These are phyloP conservation scores for Scalopus aquaticus DNA, from an alignment of 2,113 vertebrate species.

Conservation along the genomic window DNA sequence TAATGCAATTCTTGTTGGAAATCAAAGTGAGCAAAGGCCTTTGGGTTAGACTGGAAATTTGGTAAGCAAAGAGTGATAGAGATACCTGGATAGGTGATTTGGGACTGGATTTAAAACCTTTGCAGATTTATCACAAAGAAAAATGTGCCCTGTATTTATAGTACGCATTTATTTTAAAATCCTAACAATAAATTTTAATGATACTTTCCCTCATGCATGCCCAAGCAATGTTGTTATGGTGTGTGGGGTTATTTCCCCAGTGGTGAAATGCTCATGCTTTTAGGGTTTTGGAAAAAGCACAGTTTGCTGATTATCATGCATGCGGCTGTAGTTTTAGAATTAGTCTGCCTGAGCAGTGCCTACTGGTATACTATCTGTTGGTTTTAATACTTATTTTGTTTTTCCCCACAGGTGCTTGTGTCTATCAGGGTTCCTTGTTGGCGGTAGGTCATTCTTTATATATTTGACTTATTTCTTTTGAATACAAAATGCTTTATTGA, in stretches of 20 bases:
- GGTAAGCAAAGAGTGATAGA: neutral
- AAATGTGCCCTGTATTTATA: constrained; percentile 10
- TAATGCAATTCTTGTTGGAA: neutral
- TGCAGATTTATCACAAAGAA: neutral
- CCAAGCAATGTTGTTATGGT: constrained; percentile 20
- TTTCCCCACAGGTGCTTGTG: constrained; percentile 89
- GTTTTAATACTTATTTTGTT: constrained; percentile 76
- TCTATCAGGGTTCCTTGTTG: constrained; percentile 87
- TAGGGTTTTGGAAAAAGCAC: constrained; percentile 10
- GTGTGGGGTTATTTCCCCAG: neutral
- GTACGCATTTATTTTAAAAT: constrained; percentile 50
- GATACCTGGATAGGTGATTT: neutral
- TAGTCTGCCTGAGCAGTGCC: neutral
- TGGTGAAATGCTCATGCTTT: constrained; percentile 3
- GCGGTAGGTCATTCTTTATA: constrained; percentile 89
- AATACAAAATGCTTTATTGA: constrained; percentile 51
- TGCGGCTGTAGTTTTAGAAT: neutral
- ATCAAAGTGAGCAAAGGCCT: neutral
- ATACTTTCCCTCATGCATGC: neutral
- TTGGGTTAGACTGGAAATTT: constrained; percentile 24
- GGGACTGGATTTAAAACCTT: neutral
- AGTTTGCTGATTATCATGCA: neutral
- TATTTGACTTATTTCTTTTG: constrained; percentile 54
- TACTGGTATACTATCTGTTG: rapidly evolving
- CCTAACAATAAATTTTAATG: constrained; percentile 42